Base-by-base conservation (phyloP, 2,797 vertebrate genomes). In the Syngnathus acus region DNA sequence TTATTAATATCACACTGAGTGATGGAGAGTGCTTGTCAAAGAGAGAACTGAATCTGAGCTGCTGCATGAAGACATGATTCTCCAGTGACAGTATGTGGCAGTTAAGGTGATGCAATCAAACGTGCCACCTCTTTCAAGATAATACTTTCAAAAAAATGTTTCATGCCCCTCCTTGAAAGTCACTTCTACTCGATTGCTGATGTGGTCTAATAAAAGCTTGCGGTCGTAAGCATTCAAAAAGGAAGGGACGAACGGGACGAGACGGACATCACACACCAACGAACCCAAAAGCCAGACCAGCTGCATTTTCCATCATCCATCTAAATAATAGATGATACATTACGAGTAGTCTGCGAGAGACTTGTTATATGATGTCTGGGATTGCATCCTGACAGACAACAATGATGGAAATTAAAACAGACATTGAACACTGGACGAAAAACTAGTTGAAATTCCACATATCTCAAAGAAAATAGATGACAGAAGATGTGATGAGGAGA, bases 271-370 rank as follows among this genome's bases (percentile, higher is more conserved):
- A 80, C 62, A 78, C 69, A 77, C 80, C 84, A 80, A 82, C 76
- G 85, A 80, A 78, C 84, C 78, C 79, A 78, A 84, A 83, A 78
- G 75, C 70, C 78, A 77, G 78, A 82, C 73, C 86, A 87, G 89
- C 84, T 87, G 89, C 86, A 82, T 83, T 84, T 84, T 88, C 83
- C 82, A 82, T 86, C 78, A 81, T 74, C 55, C 78, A 58, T 75
- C 81, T 92, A 86, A 90, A 92, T 91, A 91, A 91, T 90, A 84
- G 73, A 89, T 89, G 79, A 89, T 70, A 86, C 84, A 87, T 88
- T 88, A 89, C 71, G 86, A 84, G 79, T 77, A 70, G 85, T 89
- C 87, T 85, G 80, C 73, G 82, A 85, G 77, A 82, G 69, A 64
- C 71, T 76, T 77, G 78, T 83, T 80, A 84, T 81, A 84, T 73